Evolutionary conservation across 1,140 invertebrate genomes (phyloP).

Genomic region (Drosophila kanapiae): DNA sequence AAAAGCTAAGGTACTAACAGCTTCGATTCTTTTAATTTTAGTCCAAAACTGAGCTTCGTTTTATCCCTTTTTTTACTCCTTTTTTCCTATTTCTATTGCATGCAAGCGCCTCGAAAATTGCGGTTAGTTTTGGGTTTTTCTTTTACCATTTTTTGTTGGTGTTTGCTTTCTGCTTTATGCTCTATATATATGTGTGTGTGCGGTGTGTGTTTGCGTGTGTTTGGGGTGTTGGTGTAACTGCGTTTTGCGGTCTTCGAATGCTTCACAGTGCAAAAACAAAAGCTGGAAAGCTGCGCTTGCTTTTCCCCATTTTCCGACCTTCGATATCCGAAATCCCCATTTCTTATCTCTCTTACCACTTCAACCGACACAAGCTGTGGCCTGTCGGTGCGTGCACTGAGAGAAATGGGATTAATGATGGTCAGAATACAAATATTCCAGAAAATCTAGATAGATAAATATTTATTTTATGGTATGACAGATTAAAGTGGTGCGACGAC

Average conservation of each 20-base stretch:
- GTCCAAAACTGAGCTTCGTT: neutral
- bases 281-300: constrained; percentile 70
- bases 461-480: neutral
- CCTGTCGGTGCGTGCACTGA: constrained; percentile 32
- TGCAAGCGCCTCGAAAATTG: constrained; percentile 80
- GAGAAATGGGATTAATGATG: neutral
- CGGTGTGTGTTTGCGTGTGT: constrained; percentile 1
- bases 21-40: neutral
- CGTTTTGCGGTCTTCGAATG: constrained; percentile 58
- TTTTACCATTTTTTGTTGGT: constrained; percentile 12
- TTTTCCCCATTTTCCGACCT: constrained; percentile 34
- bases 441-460: neutral
- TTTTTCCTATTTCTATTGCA: constrained; percentile 58
- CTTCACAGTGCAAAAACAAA: constrained; percentile 73
- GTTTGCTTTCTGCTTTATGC: constrained; percentile 35
- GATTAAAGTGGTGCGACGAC: neutral
- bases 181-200: constrained; percentile 17
- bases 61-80: constrained; percentile 5
- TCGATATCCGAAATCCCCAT: constrained; percentile 6
- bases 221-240: constrained; percentile 67
- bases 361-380: constrained; percentile 70
- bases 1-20: constrained; percentile 5
- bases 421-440: neutral
- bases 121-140: constrained; percentile 66
- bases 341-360: constrained; percentile 36